phyloP scores from a whole-genome alignment of 1,140 invertebrate genomes.

The Brachionus rubens region DNA sequence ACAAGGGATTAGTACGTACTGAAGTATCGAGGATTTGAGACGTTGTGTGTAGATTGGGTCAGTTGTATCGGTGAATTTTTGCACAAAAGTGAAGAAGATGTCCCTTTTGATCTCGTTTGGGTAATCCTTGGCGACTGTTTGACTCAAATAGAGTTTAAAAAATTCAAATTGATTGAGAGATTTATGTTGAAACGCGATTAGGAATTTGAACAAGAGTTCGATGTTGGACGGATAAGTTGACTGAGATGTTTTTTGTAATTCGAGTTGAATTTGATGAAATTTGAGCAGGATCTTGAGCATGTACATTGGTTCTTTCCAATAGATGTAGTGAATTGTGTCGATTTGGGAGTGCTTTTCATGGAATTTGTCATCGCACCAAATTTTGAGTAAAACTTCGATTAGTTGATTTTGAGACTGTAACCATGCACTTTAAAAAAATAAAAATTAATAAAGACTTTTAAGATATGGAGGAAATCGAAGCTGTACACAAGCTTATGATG shows the following conservation, averaged over 20 bases:
- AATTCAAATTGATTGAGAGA: slow-evolving; percentile 38
- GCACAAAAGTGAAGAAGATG: slow-evolving; percentile 91
- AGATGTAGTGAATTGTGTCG: slow-evolving; percentile 1
- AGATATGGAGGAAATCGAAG: no score
- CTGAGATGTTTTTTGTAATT: neutral
- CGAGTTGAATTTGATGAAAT: slow-evolving; percentile 8
- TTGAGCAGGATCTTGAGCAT: slow-evolving; percentile 36
- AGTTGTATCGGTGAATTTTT: slow-evolving; percentile 56
- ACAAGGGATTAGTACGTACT: slow-evolving; percentile 89
- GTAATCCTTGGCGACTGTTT: slow-evolving; percentile 68
- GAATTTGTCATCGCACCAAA: slow-evolving; percentile 31
- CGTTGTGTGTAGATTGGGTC: neutral
- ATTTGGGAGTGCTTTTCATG: slow-evolving; percentile 32
- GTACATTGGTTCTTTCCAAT: slow-evolving; percentile 43
- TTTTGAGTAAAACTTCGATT: slow-evolving; percentile 17
- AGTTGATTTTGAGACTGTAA: slow-evolving; percentile 28
- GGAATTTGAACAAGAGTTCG: slow-evolving; percentile 23
- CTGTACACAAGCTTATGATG: no score
- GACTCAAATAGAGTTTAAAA: neutral
- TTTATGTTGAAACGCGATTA: slow-evolving; percentile 37
- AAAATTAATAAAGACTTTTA: neutral
- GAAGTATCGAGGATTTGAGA: slow-evolving; percentile 66
- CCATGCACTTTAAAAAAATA: slow-evolving; percentile 1
- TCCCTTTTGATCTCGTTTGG: slow-evolving; percentile 88
- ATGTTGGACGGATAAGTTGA: neutral